Evolutionary conservation across 2,888 invertebrate species (phyloP), one percentile per base, ranked within the genome.

Genomic region (Apamea sordens): DNA sequence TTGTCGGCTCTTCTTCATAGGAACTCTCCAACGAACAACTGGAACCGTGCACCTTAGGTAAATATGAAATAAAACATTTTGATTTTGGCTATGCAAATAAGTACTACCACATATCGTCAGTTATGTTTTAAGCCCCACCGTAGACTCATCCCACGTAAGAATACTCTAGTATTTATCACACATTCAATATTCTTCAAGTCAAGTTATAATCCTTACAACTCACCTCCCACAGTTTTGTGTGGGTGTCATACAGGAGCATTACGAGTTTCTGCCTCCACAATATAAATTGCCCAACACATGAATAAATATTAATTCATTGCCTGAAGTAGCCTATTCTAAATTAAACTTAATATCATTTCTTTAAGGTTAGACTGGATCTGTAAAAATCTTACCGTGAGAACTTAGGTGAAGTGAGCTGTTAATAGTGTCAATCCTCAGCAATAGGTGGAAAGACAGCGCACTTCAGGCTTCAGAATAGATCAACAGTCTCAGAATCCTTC

Each of bases 161-260:
- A 36, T 18, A 50, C 4, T 59, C 2, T 59, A 24, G 24, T 73
- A 80, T 72, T 80, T 59, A 79, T 64, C 24, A 64, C 64, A 59
- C 36, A 59, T 80, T 80, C 65, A 72, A 72, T 79, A 79, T 65
- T 80, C 72, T 59, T 59, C 41, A 24, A 56, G 41, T 47, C 6
- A 59, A 47, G 56, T 73, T 32, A 80, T 67, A 81, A 61, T 67
- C 65, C 13, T n/a, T 8, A 67, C 7, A 50, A 47, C 8, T 32
- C 8, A 3, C 32, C 50, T n/a, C 81, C 73, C 59, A 61, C 65
- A 73, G 15, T 41, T 32, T 13, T 32, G 81, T n/a, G 79, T 79
- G 32, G 73, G 79, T 44, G 65, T 32, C 32, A 44, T n/a, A 15
- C 47, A 59, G 7, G 7, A 6, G 18, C 6, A 36, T 47, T 64